phyloP scores from a whole-genome alignment of 23 tunicate genomes.

The Ciona savignyi region DNA sequence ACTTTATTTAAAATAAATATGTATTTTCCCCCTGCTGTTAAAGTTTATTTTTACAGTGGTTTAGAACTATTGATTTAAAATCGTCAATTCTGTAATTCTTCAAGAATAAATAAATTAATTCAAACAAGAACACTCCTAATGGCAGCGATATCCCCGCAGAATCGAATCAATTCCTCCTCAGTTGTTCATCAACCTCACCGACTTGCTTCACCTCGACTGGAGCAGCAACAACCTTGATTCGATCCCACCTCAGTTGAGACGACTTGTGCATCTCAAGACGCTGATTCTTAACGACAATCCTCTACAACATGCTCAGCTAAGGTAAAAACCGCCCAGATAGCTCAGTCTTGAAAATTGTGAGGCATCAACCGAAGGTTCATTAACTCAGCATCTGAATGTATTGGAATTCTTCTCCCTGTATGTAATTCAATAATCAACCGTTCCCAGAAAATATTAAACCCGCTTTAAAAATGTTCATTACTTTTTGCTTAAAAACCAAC shows the following conservation, averaged over 20 bases:
- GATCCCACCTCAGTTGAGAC: constrained; percentile 95
- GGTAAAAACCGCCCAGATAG: constrained; percentile 5
- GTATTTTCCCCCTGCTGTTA: no score
- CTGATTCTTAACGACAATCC: constrained; percentile 90
- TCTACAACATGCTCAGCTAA: constrained; percentile 81
- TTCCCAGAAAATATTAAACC: no score
- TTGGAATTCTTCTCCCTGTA: not conserved
- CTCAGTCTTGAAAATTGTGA: no score
- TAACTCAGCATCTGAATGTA: not conserved
- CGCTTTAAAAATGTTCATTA: not conserved
- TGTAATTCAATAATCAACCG: no score
- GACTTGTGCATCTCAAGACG: constrained; percentile 71
- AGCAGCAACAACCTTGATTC: constrained; percentile 86
- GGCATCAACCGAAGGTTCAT: no score
- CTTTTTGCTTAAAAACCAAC: not conserved
- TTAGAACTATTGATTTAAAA: no score
- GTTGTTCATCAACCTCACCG: constrained; percentile 91
- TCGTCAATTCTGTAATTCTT: no score
- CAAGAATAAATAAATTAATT: no score
- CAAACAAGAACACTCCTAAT: no score
- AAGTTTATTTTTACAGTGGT: no score
- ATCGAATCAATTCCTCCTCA: constrained; percentile 80
- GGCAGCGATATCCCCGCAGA: no score
- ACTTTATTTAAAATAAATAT: no score
- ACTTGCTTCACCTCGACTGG: constrained; percentile 87